A percentile compares a stretch with the other conserved stretches of the same genome.
These are phyloP conservation scores for Drosophila repleta DNA, from an alignment of 1,140 invertebrate genomes.

Conservation along the genomic window DNA sequence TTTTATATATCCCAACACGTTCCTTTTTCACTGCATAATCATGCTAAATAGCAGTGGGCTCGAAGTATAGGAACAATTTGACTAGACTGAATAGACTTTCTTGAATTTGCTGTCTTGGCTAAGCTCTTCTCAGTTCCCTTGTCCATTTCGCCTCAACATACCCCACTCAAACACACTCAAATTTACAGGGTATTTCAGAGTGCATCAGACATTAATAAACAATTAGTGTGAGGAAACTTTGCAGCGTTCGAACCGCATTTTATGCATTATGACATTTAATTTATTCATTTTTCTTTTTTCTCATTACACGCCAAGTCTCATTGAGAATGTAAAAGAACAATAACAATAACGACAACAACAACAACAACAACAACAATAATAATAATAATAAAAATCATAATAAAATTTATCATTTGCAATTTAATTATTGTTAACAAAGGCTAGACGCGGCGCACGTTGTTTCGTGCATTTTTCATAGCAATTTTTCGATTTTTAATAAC, in stretches of 20 bases:
- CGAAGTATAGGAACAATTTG: too few species aligned
- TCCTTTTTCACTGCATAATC: too few species aligned
- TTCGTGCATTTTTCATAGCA: conserved; percentile 66
- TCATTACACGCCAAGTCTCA: conserved; percentile 31
- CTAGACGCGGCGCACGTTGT: conserved; percentile 19
- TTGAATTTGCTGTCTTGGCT: too few species aligned
- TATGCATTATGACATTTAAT: conserved; percentile 67
- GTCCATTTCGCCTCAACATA: background rate
- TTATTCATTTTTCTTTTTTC: conserved; percentile 69
- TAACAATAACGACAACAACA: background rate
- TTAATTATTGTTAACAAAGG: conserved; percentile 59
- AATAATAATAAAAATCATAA: conserved; percentile 6
- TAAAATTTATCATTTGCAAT: conserved; percentile 66
- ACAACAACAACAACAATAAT: conserved; percentile 31
- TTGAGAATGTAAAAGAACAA: conserved; percentile 28
- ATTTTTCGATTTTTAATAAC: conserved; percentile 60
- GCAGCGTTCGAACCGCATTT: conserved; percentile 55
- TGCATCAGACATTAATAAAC: conserved; percentile 35
- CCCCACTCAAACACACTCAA: background rate
- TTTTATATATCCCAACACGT: too few species aligned
- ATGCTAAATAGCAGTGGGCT: too few species aligned
- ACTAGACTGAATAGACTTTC: too few species aligned
- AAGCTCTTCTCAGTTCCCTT: background rate
- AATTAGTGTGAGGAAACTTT: conserved; percentile 31
- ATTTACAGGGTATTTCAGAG: conserved; percentile 16